Conservation (phyloP, 2,888 invertebrate genomes). For the Carabus problematicus region DNA sequence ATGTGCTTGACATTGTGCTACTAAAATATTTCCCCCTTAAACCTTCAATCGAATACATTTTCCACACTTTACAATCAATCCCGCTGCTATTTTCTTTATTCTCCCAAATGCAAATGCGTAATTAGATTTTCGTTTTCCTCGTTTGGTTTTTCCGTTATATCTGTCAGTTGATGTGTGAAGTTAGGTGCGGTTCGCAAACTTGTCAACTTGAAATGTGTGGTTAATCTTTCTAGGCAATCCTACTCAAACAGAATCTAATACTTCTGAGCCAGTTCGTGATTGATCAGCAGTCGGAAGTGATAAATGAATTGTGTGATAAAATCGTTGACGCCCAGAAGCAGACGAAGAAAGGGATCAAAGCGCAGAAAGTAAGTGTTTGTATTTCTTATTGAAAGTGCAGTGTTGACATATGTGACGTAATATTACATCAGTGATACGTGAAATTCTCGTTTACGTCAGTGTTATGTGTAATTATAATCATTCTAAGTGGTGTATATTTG, state of each 20-base stretch:
- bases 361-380: slow-evolving; percentile 76
- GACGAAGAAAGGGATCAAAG: slow-evolving; percentile 85
- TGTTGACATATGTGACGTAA: slow-evolving; percentile 10
- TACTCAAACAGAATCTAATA: slow-evolving; percentile 81
- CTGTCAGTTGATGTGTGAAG: neutral
- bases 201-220: too few relatives aligned
- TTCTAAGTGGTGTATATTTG: slow-evolving; percentile 48
- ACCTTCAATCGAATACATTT: too few relatives aligned
- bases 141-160: slow-evolving; percentile 11
- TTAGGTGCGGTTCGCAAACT: too few relatives aligned
- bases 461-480: too few relatives aligned
- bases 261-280: slow-evolving; percentile 76
- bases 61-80: too few relatives aligned
- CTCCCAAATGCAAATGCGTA: neutral
- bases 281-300: slow-evolving; percentile 79
- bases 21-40: too few relatives aligned
- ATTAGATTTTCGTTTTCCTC: slow-evolving; percentile 5
- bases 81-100: neutral
- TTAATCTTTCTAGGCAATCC: slow-evolving; percentile 72
- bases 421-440: too few relatives aligned
- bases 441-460: too few relatives aligned
- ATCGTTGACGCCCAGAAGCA: slow-evolving; percentile 75
- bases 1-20: too few relatives aligned
- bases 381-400: neutral
- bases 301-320: slow-evolving; percentile 78